Evolutionary conservation across 2,797 vertebrate species (phyloP), one percentile per base, ranked within the genome.

Genomic region (Pantherophis vulpinus): DNA sequence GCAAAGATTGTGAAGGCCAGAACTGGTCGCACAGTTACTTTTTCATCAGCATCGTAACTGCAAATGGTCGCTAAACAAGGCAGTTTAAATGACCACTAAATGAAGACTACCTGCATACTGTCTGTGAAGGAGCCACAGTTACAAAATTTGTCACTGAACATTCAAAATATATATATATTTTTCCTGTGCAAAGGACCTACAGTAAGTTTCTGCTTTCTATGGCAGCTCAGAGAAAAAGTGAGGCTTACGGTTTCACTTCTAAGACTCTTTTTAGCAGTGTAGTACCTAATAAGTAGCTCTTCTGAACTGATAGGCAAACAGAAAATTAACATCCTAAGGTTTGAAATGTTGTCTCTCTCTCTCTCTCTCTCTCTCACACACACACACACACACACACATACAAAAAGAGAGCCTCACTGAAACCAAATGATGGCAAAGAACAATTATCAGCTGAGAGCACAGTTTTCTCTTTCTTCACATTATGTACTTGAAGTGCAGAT

Each of bases 291-390:
- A 63, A 79, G 42, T 29, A 61, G 56, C 25, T 54, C 32, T 91
- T 88, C 29, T 23, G 55, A 37, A 47, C 60, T 60, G 20, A 58
- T n/a, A 88, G 16, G 63, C 12, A 23, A 91, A n/a, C 23, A 18
- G 60, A 86, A 32, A 93, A 93, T 87, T 87, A 70, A 47, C 32
- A 93, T 55, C 14, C 51, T 86, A 90, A 29, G 54, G 87, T 87
- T 61, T 87, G 16, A 66, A 79, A 32, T 42, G 20, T 56, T 56
- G 2, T 79, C 60, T 63, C 20, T 27, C 10, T 63, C 4, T 47
- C 59, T 18, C 10, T 29, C 13, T 37, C 37, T 37, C 37, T 37
- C 37, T 37, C 37, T 2, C 37, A 37, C 37, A 37, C 37, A 37
- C 37, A 42, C 37, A 42, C 37, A 25, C 58, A 60, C 20, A 60